Percentiles rank a stretch among this genome's conserved stretches.
phyloP scores from a whole-genome alignment of 2,888 invertebrate genomes.

The Petrolisthes manimaculis region DNA sequence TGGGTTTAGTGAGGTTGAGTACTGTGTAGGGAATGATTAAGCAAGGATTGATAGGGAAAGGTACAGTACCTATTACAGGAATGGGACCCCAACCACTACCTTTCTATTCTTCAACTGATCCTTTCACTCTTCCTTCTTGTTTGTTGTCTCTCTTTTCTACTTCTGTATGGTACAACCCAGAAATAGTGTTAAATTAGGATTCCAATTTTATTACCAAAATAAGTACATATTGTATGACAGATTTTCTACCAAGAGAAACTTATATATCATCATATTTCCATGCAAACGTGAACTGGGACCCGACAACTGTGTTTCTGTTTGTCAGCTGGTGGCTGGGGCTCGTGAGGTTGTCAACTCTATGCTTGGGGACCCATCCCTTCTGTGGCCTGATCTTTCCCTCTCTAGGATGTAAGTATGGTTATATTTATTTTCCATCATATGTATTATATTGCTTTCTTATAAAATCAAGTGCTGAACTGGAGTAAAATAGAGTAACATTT shows the following conservation, averaged over 20 bases:
- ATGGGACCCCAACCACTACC: no score
- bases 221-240: no score
- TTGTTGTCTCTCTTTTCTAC: no score
- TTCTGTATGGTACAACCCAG: no score
- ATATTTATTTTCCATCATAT: neutral
- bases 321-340: slow-evolving; percentile 56
- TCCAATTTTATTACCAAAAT: no score
- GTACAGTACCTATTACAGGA: neutral
- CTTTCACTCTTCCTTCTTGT: no score
- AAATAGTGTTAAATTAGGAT: no score
- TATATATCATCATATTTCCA: no score
- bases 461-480: neutral
- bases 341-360: slow-evolving; percentile 48
- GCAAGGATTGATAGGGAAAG: neutral
- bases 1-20: neutral
- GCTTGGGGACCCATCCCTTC: slow-evolving; percentile 43
- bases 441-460: neutral
- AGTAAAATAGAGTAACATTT: neutral
- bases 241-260: no score
- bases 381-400: slow-evolving; percentile 48
- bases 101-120: no score
- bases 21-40: neutral
- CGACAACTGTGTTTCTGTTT: no score
- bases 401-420: slow-evolving; percentile 37
- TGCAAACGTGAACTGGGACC: no score